Conservation (phyloP, 1,140 invertebrate species). For the Parapsyche elsis region DNA sequence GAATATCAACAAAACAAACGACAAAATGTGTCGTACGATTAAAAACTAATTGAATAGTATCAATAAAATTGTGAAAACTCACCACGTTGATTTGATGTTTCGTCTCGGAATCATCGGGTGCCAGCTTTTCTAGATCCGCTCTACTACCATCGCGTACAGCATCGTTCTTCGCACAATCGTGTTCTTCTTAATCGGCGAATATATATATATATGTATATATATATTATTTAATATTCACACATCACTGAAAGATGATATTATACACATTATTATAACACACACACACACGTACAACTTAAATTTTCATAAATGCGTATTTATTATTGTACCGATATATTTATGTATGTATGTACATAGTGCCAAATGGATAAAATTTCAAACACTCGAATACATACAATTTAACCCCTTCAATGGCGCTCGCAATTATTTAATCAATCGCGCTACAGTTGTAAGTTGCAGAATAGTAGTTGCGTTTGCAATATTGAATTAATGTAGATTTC, state of each 20-base stretch:
- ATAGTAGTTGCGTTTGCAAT: background rate
- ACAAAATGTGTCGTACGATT: no score
- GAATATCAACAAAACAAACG: no score
- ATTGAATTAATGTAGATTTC: constrained; percentile 4
- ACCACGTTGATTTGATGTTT: constrained; percentile 40
- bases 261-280: background rate
- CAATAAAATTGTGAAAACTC: constrained; percentile 17
- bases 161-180: background rate
- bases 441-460: background rate
- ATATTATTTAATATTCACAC: no score
- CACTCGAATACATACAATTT: no score
- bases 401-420: no score
- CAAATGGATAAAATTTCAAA: background rate
- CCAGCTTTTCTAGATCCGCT: constrained; percentile 20
- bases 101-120: constrained; percentile 37
- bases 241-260: no score
- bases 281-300: background rate
- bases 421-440: no score
- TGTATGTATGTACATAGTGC: background rate
- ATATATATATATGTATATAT: no score
- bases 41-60: no score
- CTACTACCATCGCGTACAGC: background rate
- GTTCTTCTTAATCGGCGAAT: background rate
- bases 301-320: background rate
- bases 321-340: background rate